Evolutionary conservation across 2,113 vertebrate species (phyloP), one percentile per base, ranked within the genome.

Genomic region (Phocoena sinus): DNA sequence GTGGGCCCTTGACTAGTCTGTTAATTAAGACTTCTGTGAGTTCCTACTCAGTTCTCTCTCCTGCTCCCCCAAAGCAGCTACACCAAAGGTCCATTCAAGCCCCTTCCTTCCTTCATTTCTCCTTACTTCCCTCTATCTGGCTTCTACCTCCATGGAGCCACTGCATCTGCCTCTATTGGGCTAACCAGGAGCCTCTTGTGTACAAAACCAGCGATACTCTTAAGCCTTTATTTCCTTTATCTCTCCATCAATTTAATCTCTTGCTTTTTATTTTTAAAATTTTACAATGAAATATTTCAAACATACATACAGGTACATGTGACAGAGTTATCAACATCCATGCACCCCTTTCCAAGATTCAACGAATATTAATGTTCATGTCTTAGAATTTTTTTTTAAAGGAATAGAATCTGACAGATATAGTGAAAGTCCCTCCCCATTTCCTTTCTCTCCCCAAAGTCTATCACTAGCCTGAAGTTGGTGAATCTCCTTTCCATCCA

Each of bases 21-120:
- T 56, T 56, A 56, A 20, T 53, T n/a, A 11, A 13, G 56, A 53
- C 41, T 41, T 56, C 41, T 7, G 0, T 1, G 53, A 65, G 28
- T 21, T 58, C 28, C 68, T 12, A 10, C 58, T 36, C 87, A 26
- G 7, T 8, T 50, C 58, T 38, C 60, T 38, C 21, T 56, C 67
- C 26, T 3, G 1, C 14, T 28, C 23, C 33, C 33, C 74, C 74
- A 53, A 28, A 77, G n/a, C n/a, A 28, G 58, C 23, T 7, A 10
- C 2, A 26, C 10, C 33, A 53, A 47, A 21, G 0, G 3, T 47
- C 8, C 0, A 0, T 5, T 67, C 60, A n/a, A n/a, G 3, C 31
- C 47, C 44, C 23, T n/a, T 74, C 36, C 53, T 47, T 26, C 15
- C 63, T 62, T 33, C 20, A 13, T 13, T 33, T 14, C 25, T 33